phyloP scores from a whole-genome alignment of 2,888 invertebrate genomes.

The Caenorhabditis panamensis region DNA sequence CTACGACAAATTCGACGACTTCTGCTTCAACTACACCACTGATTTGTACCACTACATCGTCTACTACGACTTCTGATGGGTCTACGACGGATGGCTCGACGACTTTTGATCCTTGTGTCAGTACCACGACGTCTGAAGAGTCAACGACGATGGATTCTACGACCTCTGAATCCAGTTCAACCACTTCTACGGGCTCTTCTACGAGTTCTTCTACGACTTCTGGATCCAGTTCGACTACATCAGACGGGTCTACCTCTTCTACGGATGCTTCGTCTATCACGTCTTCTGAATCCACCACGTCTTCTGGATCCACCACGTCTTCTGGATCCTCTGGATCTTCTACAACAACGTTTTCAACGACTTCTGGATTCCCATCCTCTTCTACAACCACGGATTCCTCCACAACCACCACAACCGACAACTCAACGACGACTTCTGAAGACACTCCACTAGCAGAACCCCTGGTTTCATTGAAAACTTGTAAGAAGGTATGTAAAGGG shows the following conservation, averaged over 20 bases:
- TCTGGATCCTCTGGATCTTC: neutral
- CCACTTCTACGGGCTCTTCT: too few relatives aligned
- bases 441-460: neutral
- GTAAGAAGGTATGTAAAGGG: too few relatives aligned
- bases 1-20: too few relatives aligned
- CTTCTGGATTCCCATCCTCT: neutral
- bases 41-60: neutral
- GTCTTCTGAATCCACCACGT: neutral
- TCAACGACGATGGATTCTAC: too few relatives aligned
- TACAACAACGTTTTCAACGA: neutral
- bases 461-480: neutral
- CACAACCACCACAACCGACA: neutral
- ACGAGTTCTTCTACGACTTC: too few relatives aligned
- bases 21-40: neutral
- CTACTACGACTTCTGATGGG: neutral
- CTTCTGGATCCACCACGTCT: neutral
- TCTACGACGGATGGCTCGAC: too few relatives aligned
- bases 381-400: neutral
- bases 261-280: neutral
- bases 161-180: too few relatives aligned
- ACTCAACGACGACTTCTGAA: neutral
- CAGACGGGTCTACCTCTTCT: neutral
- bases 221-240: too few relatives aligned
- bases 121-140: too few relatives aligned
- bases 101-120: too few relatives aligned